Percentiles rank a stretch among this genome's conserved stretches.
These are phyloP conservation scores for Caenorhabditis tropicalis DNA, from an alignment of 1,140 invertebrate genomes.

Conservation along the genomic window DNA sequence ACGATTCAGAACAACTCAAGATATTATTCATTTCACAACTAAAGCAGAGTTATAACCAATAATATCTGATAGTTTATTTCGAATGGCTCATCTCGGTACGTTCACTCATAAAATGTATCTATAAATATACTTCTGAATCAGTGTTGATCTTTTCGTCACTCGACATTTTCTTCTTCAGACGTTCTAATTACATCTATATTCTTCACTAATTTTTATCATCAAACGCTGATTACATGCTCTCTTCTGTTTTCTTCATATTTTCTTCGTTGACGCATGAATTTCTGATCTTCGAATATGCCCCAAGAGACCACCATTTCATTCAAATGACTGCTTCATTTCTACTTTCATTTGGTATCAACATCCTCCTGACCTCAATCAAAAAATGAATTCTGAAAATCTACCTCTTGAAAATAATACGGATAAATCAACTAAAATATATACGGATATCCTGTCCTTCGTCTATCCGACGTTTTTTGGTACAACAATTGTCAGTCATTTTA, in stretches of 20 bases:
- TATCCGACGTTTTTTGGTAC: neutral
- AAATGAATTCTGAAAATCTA: no score
- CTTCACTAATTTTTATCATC: neutral
- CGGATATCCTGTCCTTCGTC: neutral
- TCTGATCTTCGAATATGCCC: neutral
- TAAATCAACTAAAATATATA: neutral
- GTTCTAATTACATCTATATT: neutral
- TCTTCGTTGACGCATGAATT: neutral
- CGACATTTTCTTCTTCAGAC: neutral
- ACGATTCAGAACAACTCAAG: no score
- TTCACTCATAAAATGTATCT: neutral
- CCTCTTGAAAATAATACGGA: neutral
- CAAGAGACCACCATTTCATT: neutral
- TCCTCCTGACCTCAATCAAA: no score
- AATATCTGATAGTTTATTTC: no score
- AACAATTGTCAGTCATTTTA: neutral
- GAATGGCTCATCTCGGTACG: no score
- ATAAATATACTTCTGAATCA: no score
- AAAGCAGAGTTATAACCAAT: no score
- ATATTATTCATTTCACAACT: no score
- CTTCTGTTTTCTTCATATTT: neutral
- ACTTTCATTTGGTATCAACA: neutral
- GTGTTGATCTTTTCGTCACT: neutral
- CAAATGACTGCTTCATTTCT: neutral
- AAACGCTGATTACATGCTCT: neutral